These are phyloP conservation scores for Ranitomeya variabilis DNA, from an alignment of 2,113 vertebrate genomes.

Conservation along the genomic window DNA sequence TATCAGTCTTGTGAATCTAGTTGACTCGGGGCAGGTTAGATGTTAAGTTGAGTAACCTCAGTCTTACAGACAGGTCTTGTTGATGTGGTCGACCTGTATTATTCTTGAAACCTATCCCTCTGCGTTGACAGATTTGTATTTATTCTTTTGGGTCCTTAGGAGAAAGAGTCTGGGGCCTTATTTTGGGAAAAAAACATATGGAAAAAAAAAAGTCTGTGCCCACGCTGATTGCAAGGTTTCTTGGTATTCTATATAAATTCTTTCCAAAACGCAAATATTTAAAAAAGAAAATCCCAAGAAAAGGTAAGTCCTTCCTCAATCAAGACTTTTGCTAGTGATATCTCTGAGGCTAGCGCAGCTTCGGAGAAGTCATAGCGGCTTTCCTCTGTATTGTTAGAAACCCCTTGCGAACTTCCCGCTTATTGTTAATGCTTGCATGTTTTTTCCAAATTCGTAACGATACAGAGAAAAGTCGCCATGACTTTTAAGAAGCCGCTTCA, in stretches of 20 bases:
- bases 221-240: not conserved
- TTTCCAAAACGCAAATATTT: not conserved
- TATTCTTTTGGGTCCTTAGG: slow-evolving; percentile 21
- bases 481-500: too few relatives aligned
- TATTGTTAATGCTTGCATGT: too few relatives aligned
- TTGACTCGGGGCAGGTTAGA: slow-evolving; percentile 9
- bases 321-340: not conserved
- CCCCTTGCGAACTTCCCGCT: too few relatives aligned
- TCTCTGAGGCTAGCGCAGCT: not conserved
- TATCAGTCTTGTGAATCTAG: slow-evolving; percentile 3
- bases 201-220: not conserved
- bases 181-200: slow-evolving; percentile 31
- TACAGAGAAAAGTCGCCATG: too few relatives aligned
- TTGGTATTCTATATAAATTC: not conserved
- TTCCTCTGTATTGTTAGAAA: too few relatives aligned
- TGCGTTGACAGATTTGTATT: slow-evolving; percentile 52
- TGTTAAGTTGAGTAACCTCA: slow-evolving; percentile 15
- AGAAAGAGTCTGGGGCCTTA: slow-evolving; percentile 26
- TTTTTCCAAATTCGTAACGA: too few relatives aligned
- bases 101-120: slow-evolving; percentile 51
- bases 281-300: not conserved
- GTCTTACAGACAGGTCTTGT: slow-evolving; percentile 15
- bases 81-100: slow-evolving; percentile 49
- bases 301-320: not conserved
- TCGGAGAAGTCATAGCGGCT: too few relatives aligned